Evolutionary conservation across 1,140 invertebrate species (phyloP).

Genomic region (Zaprionus africanus): DNA sequence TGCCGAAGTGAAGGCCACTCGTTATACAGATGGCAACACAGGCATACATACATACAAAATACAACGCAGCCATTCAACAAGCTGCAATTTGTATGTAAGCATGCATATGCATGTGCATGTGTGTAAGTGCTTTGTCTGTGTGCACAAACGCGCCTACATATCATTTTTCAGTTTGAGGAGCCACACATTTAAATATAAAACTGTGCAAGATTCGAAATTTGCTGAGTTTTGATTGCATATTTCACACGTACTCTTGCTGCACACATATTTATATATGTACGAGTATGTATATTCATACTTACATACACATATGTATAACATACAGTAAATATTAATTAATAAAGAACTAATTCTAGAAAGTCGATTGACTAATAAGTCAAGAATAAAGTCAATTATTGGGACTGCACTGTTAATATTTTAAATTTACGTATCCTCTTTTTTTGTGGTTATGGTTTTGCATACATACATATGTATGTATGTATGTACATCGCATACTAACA

Average conservation of each 20-base stretch:
- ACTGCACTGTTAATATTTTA: background rate
- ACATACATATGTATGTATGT: too few species aligned
- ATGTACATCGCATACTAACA: too few species aligned
- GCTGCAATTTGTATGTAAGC: background rate
- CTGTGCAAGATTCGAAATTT: background rate
- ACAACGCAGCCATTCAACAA: background rate
- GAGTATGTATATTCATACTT: conserved; percentile 10
- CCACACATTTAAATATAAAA: background rate
- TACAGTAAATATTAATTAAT: conserved; percentile 1
- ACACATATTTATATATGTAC: background rate
- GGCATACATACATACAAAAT: background rate
- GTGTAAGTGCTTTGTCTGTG: background rate
- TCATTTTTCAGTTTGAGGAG: conserved; percentile 8
- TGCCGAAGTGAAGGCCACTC: background rate
- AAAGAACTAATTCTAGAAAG: background rate
- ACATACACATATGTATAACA: background rate
- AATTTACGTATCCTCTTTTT: background rate
- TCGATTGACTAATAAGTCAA: background rate
- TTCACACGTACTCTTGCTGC: background rate
- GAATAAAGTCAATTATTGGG: background rate
- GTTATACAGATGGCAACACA: background rate
- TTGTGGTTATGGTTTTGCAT: background rate
- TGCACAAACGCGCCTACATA: background rate
- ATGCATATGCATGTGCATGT: background rate
- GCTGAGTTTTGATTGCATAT: conserved; percentile 8